phyloP scores from a whole-genome alignment of 2,888 invertebrate genomes.

The Cheiracanthium punctorium region DNA sequence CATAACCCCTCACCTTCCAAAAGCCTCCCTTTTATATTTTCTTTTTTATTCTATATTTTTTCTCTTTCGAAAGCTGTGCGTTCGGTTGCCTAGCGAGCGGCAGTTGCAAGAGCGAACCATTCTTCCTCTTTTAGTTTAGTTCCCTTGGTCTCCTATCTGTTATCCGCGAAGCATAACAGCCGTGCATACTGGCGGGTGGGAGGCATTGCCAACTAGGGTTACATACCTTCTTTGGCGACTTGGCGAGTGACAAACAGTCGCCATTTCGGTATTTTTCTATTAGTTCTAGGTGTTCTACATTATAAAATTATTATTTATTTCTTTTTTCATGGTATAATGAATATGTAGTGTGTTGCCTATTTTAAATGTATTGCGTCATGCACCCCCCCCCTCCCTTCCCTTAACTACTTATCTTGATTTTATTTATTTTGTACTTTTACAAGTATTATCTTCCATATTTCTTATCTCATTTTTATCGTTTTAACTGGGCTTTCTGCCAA shows the following conservation, averaged over 20 bases:
- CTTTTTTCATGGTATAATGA: no score
- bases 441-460: not conserved
- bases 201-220: slow-evolving; percentile 53
- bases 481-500: not conserved
- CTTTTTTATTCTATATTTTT: slow-evolving; percentile 31
- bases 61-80: slow-evolving; percentile 32
- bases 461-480: not conserved
- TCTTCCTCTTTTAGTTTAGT: slow-evolving; percentile 47
- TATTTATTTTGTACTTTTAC: no score
- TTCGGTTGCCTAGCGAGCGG: slow-evolving; percentile 28
- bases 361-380: no score
- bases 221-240: slow-evolving; percentile 11
- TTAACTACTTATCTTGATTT: no score
- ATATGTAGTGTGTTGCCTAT: no score
- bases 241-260: slow-evolving; percentile 24
- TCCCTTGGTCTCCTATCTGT: slow-evolving; percentile 62
- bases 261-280: slow-evolving; percentile 1
- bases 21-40: slow-evolving; percentile 24
- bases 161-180: slow-evolving; percentile 64
- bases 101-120: slow-evolving; percentile 44
- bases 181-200: slow-evolving; percentile 50
- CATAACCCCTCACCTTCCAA: slow-evolving; percentile 66
- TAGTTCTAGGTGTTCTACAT: not conserved
- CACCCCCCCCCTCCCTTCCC: no score
- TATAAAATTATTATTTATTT: no score